Evolutionary conservation across 2,888 invertebrate species (phyloP), one percentile per base, ranked within the genome.

Genomic region (Lasioglossum leucozonium): DNA sequence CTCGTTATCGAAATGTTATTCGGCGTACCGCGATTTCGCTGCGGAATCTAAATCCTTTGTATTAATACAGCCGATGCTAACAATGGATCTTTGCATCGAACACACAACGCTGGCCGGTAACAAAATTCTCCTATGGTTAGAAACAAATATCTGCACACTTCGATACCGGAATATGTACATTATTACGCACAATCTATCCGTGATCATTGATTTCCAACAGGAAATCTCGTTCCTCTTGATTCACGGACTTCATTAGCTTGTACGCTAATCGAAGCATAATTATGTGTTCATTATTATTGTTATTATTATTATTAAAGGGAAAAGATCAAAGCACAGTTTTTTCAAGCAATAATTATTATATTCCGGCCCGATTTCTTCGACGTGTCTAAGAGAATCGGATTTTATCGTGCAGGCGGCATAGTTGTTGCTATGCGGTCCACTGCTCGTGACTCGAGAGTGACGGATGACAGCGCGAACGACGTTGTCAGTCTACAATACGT

Each of bases 401-500:
- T 67, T 22, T 67, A 67, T 37, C 37, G 65, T 67, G 34, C 37
- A 34, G 22, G 34, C 22, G 34, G 10, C 22, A 37, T 67, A 67
- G 65, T 67, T 67, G 65, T 67, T 67, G 30, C 65, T 67, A 67
- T 37, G 18, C 65, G 22, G 37, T 67, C 30, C 34, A 6, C 22
- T 67, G 34, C 10, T 37, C 65, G 34, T 67, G 65, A 67, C 65
- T 67, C 22, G 65, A 37, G 65, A 67, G 65, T 67, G 65, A 67
- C 65, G 34, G 65, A 37, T 67, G 65, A 67, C 65, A 67, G 65
- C 34, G 65, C 22, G 65, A 37, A 67, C 34, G 34, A 67, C 65
- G 65, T 67, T 67, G 65, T 34, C 65, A 67, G 65, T 67, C 65
- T 67, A 67, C 65, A 22, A 67, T 67, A 37, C 65, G 65, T 67